Evolutionary conservation across 2,888 invertebrate species (phyloP), one percentile per base, ranked within the genome.

Genomic region (Euproctis similis): DNA sequence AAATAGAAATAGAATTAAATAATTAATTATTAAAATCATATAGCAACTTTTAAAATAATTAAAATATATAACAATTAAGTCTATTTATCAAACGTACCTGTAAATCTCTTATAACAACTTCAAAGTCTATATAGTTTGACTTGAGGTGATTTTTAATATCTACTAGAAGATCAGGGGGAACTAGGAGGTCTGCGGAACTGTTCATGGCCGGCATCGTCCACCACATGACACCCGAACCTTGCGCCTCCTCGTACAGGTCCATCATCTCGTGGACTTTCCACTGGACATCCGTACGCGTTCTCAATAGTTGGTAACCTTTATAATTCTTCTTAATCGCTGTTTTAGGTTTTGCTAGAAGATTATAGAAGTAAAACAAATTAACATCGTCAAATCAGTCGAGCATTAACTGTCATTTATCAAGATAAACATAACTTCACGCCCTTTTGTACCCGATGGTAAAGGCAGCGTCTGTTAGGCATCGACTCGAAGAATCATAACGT

Each of bases 21-120:
- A n/a, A 17, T 17, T 17, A 17, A 8, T 17, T 17, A 2, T 4
- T 17, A 8, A 17, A 2, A 3, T 17, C n/a, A n/a, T n/a, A n/a
- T n/a, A n/a, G n/a, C n/a, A n/a, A n/a, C n/a, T n/a, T n/a, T n/a
- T n/a, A n/a, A n/a, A n/a, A n/a, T n/a, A n/a, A n/a, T n/a, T n/a
- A n/a, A n/a, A n/a, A n/a, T n/a, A n/a, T n/a, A n/a, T n/a, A n/a
- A n/a, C n/a, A n/a, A n/a, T n/a, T n/a, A n/a, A n/a, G n/a, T n/a
- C n/a, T n/a, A n/a, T n/a, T n/a, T n/a, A n/a, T n/a, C n/a, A n/a
- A n/a, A n/a, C n/a, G n/a, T 69, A 89, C 89, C 85, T 92, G 91
- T 13, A 93, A 84, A 63, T 93, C 92, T 56, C 89, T 87, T 51
- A 92, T 89, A 14, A 92, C 73, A 0, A 92, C 86, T 40, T 88